Conservation (phyloP, 1,140 invertebrate genomes). For the Gryllus bimaculatus region DNA sequence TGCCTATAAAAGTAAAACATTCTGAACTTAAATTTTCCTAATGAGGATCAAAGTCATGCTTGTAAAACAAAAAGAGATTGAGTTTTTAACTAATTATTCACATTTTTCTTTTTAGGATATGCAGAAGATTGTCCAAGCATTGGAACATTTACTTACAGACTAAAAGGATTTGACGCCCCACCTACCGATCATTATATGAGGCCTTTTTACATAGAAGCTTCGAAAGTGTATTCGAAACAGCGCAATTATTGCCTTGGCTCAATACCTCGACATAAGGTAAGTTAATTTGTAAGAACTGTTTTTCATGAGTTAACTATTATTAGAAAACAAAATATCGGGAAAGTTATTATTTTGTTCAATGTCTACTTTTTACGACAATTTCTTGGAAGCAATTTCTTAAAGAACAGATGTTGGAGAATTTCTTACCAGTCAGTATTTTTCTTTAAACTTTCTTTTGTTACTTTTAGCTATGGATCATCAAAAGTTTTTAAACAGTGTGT, state of each 20-base stretch:
- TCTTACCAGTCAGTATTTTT: no score
- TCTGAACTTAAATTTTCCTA: no score
- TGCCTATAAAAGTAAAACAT: no score
- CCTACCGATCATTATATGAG: conserved; percentile 89
- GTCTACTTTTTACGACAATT: no score
- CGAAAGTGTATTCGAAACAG: conserved; percentile 34
- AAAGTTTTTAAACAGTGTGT: no score
- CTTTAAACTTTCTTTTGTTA: no score
- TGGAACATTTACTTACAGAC: conserved; percentile 83
- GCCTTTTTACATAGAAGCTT: conserved; percentile 58
- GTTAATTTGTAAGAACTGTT: conserved; percentile 20
- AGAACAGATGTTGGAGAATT: no score
- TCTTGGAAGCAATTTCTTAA: no score
- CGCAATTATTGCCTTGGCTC: conserved; percentile 62
- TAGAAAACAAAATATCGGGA: neutral
- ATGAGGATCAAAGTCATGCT: no score
- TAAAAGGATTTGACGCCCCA: conserved; percentile 74
- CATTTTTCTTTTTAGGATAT: conserved; percentile 51
- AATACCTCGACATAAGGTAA: conserved; percentile 65
- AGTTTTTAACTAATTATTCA: neutral
- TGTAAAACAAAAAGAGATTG: no score
- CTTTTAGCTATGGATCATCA: no score
- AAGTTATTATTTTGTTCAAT: neutral
- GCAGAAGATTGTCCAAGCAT: conserved; percentile 77
- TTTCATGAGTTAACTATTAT: conserved; percentile 45